phyloP scores from a whole-genome alignment of 1,140 invertebrate species.

The Glossosoma conforme region DNA sequence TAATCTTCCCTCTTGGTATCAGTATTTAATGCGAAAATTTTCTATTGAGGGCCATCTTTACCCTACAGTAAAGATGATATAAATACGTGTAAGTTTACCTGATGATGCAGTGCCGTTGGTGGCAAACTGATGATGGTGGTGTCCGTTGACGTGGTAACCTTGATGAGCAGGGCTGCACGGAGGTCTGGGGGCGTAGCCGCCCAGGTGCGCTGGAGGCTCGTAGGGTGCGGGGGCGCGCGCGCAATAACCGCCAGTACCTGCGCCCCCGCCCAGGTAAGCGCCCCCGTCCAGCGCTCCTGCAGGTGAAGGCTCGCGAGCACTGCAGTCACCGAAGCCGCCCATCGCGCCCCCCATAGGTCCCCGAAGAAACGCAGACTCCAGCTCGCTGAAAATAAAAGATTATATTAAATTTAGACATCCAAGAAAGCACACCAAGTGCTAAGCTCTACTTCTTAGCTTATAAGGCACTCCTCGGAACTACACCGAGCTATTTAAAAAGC shows the following conservation, averaged over 20 bases:
- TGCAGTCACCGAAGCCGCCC: conserved; percentile 23
- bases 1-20: no score
- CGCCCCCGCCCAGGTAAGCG: background rate
- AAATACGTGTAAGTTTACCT: conserved; percentile 15
- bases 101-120: conserved; percentile 20
- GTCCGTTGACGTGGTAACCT: conserved; percentile 28
- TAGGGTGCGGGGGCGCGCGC: background rate
- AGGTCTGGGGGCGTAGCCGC: conserved; percentile 16
- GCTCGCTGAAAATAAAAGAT: conserved; percentile 21
- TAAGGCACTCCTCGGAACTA: no score
- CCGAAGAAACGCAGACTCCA: conserved; percentile 28
- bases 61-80: background rate
- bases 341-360: conserved; percentile 25
- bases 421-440: no score
- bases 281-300: conserved; percentile 1
- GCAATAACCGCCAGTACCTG: background rate
- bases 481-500: no score
- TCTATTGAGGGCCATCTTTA: no score
- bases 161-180: conserved; percentile 28
- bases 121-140: conserved; percentile 19
- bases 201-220: conserved; percentile 4
- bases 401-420: no score
- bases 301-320: conserved; percentile 25
- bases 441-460: no score
- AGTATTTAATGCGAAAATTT: no score